Evolutionary conservation across 2,113 vertebrate genomes (phyloP).

Genomic region (Abramis brama): DNA sequence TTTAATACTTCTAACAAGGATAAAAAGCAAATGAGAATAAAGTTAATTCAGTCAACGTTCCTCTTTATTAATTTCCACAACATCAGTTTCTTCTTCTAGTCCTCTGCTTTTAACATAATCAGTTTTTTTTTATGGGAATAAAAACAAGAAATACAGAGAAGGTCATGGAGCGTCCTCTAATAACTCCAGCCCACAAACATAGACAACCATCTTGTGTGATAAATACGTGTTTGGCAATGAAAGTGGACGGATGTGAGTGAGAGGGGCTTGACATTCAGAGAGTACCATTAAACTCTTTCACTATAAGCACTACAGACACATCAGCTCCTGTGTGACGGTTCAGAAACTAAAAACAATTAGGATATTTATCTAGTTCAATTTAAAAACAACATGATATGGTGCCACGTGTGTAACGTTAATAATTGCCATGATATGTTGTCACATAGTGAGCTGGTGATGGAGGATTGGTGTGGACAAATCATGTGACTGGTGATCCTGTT

Average conservation of each 20-base stretch:
- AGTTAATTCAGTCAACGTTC: constrained; percentile 18
- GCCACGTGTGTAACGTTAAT: neutral
- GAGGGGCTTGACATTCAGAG: constrained; percentile 3
- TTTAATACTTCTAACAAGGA: neutral
- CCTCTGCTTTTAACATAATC: constrained; percentile 26
- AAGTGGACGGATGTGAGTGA: neutral
- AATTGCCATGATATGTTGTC: neutral
- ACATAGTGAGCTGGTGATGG: constrained; percentile 6
- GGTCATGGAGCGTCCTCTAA: constrained; percentile 21
- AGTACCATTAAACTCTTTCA: neutral
- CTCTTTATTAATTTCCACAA: constrained; percentile 52
- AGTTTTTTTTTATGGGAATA: constrained; percentile 31
- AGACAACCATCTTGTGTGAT: neutral
- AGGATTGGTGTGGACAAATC: constrained; percentile 36
- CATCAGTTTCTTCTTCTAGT: constrained; percentile 25
- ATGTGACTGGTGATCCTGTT: constrained; percentile 41
- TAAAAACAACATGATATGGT: neutral
- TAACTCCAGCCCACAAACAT: constrained; percentile 8
- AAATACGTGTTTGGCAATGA: neutral
- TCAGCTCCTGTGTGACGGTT: neutral
- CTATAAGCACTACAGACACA: neutral
- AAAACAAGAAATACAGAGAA: constrained; percentile 34
- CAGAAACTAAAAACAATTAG: neutral
- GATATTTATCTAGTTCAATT: neutral
- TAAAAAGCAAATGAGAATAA: constrained; percentile 32